phyloP scores from a whole-genome alignment of 64 coral and sea anemone species.

The Pocillopora verrucosa region DNA sequence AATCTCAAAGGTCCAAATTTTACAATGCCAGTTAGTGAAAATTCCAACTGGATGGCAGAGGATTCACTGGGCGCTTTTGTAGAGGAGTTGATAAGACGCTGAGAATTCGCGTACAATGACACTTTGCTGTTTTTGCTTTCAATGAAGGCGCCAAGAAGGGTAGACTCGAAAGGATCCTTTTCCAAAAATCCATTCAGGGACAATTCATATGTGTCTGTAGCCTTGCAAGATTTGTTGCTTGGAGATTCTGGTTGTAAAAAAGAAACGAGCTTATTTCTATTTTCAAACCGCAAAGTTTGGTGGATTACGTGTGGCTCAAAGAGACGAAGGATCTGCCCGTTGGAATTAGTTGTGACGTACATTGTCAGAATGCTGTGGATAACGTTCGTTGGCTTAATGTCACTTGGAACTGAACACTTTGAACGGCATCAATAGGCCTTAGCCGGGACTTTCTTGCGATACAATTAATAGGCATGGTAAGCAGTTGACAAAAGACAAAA shows the following conservation, averaged over 20 bases:
- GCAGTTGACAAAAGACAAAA: too few species aligned
- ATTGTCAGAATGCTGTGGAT: too few species aligned
- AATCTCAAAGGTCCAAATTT: constrained; percentile 20
- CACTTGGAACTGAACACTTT: too few species aligned
- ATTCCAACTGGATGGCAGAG: not conserved
- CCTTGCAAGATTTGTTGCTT: not conserved
- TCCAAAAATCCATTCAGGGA: not conserved
- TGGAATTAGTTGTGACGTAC: too few species aligned
- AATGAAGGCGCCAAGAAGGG: not conserved
- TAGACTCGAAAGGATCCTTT: not conserved
- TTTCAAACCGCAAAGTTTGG: not conserved
- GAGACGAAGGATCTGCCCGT: too few species aligned
- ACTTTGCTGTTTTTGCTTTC: not conserved
- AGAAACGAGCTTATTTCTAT: not conserved
- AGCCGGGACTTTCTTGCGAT: not conserved
- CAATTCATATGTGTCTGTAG: not conserved
- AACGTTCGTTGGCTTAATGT: too few species aligned
- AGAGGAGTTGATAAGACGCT: not conserved
- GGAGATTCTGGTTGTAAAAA: not conserved
- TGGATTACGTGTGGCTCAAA: too few species aligned
- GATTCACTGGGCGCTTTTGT: too few species aligned
- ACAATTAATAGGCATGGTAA: not conserved
- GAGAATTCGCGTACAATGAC: not conserved
- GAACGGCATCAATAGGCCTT: too few species aligned
- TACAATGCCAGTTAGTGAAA: not conserved